Conservation (phyloP, 1,140 invertebrate genomes). For the Atta colombica region DNA sequence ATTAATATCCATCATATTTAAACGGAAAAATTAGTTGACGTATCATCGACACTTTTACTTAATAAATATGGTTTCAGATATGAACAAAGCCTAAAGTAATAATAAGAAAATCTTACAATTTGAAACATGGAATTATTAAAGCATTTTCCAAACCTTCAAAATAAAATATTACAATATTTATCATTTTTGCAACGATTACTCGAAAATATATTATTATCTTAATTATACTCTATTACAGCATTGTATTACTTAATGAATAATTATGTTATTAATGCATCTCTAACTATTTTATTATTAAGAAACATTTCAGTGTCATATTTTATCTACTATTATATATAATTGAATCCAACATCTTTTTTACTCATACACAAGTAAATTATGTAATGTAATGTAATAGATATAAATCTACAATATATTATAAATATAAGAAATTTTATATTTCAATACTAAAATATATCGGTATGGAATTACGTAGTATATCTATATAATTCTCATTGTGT, state of each 20-base stretch:
- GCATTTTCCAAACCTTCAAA: not conserved
- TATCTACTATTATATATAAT: not conserved
- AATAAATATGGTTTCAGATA: not conserved
- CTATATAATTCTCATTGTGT: no score
- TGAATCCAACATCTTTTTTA: not conserved
- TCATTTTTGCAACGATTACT: not conserved
- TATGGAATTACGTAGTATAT: no score
- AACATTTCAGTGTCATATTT: not conserved
- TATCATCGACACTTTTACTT: not conserved
- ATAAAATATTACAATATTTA: not conserved
- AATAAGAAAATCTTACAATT: constrained; percentile 6
- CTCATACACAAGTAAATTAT: not conserved
- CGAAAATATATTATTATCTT: constrained; percentile 10
- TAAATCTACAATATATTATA: not conserved
- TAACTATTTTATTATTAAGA: not conserved
- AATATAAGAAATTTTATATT: not conserved
- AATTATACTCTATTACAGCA: not conserved
- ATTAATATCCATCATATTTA: not conserved
- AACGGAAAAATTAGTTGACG: not conserved
- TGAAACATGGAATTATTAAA: constrained; percentile 21
- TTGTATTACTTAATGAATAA: not conserved
- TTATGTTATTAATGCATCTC: not conserved
- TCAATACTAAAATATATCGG: not conserved
- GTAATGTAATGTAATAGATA: not conserved
- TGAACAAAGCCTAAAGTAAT: not conserved